phyloP scores from a whole-genome alignment of 2,113 vertebrate genomes.

The Entelurus aequoreus region DNA sequence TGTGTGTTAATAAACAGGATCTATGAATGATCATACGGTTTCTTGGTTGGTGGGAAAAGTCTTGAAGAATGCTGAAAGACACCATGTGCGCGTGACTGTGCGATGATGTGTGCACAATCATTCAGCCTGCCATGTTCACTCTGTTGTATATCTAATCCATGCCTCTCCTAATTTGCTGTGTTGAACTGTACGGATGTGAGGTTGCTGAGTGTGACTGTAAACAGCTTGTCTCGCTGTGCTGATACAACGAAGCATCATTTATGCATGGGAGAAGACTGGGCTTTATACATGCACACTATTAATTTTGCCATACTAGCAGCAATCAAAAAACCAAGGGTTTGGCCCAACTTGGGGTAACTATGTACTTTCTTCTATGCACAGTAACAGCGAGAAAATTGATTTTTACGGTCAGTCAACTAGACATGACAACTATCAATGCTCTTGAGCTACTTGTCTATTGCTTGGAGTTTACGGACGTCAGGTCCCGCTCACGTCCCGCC shows the following conservation, averaged over 20 bases:
- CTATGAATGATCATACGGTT: constrained; percentile 11
- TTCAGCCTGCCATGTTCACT: constrained; percentile 58
- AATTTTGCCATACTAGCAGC: constrained; percentile 62
- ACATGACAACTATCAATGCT: no score
- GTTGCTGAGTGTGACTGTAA: constrained; percentile 61
- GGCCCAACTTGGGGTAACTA: constrained; percentile 29
- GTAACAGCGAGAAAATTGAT: no score
- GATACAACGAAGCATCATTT: constrained; percentile 62
- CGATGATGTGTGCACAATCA: constrained; percentile 1
- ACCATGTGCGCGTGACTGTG: constrained; percentile 13
- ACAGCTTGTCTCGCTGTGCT: constrained; percentile 62
- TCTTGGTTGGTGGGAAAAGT: constrained; percentile 20
- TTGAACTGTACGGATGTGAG: constrained; percentile 56
- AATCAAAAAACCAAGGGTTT: constrained; percentile 42
- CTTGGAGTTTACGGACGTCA: no score
- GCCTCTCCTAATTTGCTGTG: constrained; percentile 65
- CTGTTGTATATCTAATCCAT: constrained; percentile 60
- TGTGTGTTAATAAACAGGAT: constrained; percentile 32
- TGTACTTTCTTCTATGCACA: not conserved
- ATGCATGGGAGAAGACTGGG: constrained; percentile 57
- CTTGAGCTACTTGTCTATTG: no score
- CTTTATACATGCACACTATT: constrained; percentile 59
- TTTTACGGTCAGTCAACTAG: no score
- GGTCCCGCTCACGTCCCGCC: no score
- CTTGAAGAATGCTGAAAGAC: constrained; percentile 33